These are phyloP conservation scores for Tapirus terrestris DNA, from an alignment of 2,113 vertebrate species.

Conservation along the genomic window DNA sequence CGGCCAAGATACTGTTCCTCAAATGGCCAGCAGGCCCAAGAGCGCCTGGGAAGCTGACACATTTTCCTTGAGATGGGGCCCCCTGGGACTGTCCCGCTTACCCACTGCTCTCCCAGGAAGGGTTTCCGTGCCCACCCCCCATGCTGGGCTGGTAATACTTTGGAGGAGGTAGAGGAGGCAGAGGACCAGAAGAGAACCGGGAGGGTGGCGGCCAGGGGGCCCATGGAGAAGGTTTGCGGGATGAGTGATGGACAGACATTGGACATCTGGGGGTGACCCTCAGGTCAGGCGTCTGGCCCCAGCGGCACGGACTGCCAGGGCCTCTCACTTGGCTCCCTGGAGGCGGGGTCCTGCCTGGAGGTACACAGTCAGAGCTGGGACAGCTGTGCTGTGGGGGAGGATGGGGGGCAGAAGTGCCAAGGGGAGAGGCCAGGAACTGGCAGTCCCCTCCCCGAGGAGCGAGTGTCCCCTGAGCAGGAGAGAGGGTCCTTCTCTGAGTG, in stretches of 20 bases:
- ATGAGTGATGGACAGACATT: background rate
- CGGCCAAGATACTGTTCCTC: background rate
- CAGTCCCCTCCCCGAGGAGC: accelerated
- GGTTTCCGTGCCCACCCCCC: background rate
- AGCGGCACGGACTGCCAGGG: accelerated
- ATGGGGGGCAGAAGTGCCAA: background rate
- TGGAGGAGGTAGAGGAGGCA: background rate
- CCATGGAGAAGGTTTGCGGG: accelerated
- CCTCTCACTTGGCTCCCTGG: background rate
- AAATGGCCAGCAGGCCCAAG: too few species aligned
- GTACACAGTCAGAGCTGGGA: background rate
- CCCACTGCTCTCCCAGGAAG: background rate
- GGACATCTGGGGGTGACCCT: background rate
- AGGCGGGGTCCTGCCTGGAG: background rate
- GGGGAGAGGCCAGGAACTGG: background rate
- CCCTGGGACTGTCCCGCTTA: background rate
- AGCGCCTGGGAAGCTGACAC: accelerated
- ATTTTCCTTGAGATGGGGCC: background rate
- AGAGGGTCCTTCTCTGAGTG: background rate
- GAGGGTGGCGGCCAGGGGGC: too few species aligned
- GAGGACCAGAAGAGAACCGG: background rate
- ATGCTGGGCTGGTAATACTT: accelerated
- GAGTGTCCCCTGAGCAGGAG: too few species aligned
- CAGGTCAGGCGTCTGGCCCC: background rate
- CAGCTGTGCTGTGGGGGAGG: background rate